Base-by-base conservation (phyloP, 2,113 vertebrate species). In the Gallinago media region DNA sequence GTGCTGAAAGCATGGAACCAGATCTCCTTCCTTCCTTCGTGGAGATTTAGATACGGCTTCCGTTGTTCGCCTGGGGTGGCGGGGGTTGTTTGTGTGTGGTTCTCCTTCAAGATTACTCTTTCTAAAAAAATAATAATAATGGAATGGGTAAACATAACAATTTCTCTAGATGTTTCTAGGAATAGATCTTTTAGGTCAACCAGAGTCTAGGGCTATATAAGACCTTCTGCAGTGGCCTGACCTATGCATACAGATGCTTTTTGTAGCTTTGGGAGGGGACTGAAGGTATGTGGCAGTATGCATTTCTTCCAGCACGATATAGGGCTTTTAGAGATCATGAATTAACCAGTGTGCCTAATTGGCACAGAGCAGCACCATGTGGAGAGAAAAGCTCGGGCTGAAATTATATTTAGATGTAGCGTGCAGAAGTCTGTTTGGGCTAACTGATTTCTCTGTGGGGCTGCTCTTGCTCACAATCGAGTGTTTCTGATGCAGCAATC, bases 1-100 rank as follows among this genome's bases (percentile, higher is more conserved):
- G 88, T 96, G 94, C 91, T 96, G 92, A 95, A 96, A 94, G 85
- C 85, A 50, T 87, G 94, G 95, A 94, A 94, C n/a, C 92, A 92
- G 92, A 95, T 97, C 94, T 83, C 40, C 91, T 93, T 96, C 92
- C 92, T 94, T 94, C 91, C 92, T 94, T 93, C 21, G 0, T 32
- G 80, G 91, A 80, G 38, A 63, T 84, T 88, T 62, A 76, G 83
- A 94, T 59, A 59, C 3, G 2, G 59, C 79, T 97, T 94, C 92
- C 20, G 11, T 49, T 84, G 38, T 27, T 84, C 0, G 18, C 44
- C 54, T 58, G 82, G 31, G 12, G 26, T 65, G 56, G 20, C 0
- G 0, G 65, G 44, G 38, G 54, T 65, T 73, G 62, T 52, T 84
- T 63, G 17, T 67, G 72, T 50, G 9, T 14, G 15, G 12, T 71